Evolutionary conservation across 2,797 vertebrate species (phyloP).

Genomic region (Eurystomus glaucurus): DNA sequence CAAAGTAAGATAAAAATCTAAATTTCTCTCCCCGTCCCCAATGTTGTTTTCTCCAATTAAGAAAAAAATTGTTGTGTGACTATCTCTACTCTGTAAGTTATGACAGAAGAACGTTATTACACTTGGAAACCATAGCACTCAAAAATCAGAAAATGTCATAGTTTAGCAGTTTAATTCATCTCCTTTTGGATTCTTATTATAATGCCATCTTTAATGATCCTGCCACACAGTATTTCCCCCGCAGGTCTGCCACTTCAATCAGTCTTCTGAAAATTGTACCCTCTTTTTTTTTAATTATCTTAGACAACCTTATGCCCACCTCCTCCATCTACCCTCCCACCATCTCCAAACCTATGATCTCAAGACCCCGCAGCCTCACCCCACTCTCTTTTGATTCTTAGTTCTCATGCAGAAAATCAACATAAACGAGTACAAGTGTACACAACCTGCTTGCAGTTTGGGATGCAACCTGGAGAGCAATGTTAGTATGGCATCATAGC

Average conservation of each 20-base stretch:
- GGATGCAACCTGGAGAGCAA: not conserved
- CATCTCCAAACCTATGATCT: not conserved
- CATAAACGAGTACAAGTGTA: fast-evolving
- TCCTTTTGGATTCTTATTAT: not conserved
- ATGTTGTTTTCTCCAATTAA: not conserved
- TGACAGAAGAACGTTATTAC: not conserved
- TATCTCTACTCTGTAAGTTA: not conserved
- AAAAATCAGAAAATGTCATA: not conserved
- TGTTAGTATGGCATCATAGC: too few relatives aligned
- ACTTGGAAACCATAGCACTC: not conserved
- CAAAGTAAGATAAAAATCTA: not conserved
- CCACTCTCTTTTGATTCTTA: not conserved
- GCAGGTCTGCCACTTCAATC: not conserved
- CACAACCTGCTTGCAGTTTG: not conserved
- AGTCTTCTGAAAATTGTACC: not conserved
- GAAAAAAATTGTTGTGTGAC: not conserved
- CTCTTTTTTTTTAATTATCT: not conserved
- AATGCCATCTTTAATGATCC: not conserved
- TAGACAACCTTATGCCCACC: not conserved
- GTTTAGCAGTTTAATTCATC: not conserved
- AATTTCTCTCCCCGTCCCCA: not conserved
- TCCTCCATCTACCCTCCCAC: not conserved
- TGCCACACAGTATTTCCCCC: not conserved
- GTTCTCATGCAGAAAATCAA: not conserved
- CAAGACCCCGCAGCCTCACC: fast-evolving